Percentiles rank a stretch among this genome's conserved stretches.
These are phyloP conservation scores for Heliconius cydno DNA, from an alignment of 2,888 invertebrate species.

Conservation along the genomic window DNA sequence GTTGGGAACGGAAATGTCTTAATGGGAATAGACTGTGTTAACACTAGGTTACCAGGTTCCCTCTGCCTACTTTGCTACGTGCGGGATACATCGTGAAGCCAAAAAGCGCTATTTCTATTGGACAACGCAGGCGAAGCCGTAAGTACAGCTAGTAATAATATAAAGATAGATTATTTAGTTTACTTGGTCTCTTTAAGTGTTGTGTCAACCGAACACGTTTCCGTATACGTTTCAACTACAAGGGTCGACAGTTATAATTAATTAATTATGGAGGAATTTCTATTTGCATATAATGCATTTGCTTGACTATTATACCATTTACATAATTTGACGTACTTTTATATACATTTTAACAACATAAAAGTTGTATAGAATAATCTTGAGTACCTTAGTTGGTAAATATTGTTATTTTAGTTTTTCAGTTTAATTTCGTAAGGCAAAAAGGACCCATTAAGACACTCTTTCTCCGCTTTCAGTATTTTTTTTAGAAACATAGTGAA, in stretches of 20 bases:
- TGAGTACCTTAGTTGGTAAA: no score
- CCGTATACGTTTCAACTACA: neutral
- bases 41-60: neutral
- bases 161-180: neutral
- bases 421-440: no score
- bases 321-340: neutral
- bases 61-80: neutral
- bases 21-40: neutral
- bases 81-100: neutral
- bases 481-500: no score
- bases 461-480: no score
- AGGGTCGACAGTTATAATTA: neutral
- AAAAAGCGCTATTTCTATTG: neutral
- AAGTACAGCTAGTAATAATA: neutral
- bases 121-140: no score
- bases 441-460: no score
- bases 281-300: slow-evolving; percentile 5
- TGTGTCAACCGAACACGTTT: neutral
- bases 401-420: no score
- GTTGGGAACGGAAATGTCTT: neutral
- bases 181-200: neutral
- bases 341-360: neutral
- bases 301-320: slow-evolving; percentile 2
- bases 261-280: slow-evolving; percentile 13
- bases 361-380: neutral